Base-by-base conservation (phyloP, 2,888 invertebrate species). In the Drosophila mercatorum region DNA sequence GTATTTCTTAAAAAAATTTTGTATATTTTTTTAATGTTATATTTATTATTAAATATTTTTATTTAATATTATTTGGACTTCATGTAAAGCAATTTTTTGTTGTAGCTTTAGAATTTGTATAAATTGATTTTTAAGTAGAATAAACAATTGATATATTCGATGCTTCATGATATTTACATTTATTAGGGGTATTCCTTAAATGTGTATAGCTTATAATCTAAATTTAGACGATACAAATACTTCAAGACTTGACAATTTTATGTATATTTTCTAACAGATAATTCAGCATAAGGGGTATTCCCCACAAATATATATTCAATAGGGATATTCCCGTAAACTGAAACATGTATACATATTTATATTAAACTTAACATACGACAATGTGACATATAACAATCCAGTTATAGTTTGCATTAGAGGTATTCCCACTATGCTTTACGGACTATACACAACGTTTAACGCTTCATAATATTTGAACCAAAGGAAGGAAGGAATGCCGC, bases 81-180 rank as follows among this genome's bases (percentile, higher is more conserved):
- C 22, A 22, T 22, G 2, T 22, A 22, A 22, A 22, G 22, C 22
- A 22, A 22, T 28, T 49, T 49, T 40, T 58, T 47, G 47, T 26
- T 17, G 17, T 51, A 22, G 22, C n/a, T 17, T 17, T 11, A 12
- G 11, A 51, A 22, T 36, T 51, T 22, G 14, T 53, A 5, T 41
- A 53, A 31, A 17, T 44, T 26, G n/a, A 22, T n/a, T 46, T 46
- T 5, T 46, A 65, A 38, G 38, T 65, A 64, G 38, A 52, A 63
- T 64, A 65, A 52, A 56, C 31, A 41, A 56, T 56, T 56, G 14
- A 2, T 46, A 12, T 46, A 12, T 26, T 46, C 12, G 26, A 14
- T 40, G 14, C 5, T 14, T 12, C 14, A 12, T 12, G 1, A 22
- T 22, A 22, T 22, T 22, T 22, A 22, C 22, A 22, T 22, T 22